These are phyloP conservation scores for Crambe crambe DNA, from an alignment of 37 sponge, comb jelly and placozoan species.

Conservation along the genomic window DNA sequence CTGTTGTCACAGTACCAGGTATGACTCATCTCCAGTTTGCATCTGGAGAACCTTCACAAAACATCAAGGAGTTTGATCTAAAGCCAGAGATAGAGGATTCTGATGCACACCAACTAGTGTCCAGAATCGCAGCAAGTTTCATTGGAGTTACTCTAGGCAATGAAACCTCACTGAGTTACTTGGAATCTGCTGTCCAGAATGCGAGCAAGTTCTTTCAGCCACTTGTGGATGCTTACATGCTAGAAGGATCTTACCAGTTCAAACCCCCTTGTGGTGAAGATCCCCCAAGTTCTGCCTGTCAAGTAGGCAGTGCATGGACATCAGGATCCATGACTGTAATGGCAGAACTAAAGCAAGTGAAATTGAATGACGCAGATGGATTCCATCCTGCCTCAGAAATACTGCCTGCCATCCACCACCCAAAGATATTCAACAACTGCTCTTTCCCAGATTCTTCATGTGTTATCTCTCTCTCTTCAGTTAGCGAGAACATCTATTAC, in stretches of 20 bases:
- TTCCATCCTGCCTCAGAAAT: too few species aligned
- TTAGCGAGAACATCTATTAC: slow-evolving; percentile 65
- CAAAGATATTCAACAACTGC: slow-evolving; percentile 69
- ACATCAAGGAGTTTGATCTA: slow-evolving; percentile 59
- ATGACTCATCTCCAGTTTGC: slow-evolving; percentile 80
- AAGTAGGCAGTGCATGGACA: too few species aligned
- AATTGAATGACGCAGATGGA: too few species aligned
- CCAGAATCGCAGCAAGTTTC: slow-evolving; percentile 30
- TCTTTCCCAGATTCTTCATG: slow-evolving; percentile 36
- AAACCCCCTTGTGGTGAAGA: too few species aligned
- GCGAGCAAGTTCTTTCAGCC: too few species aligned
- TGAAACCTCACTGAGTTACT: too few species aligned
- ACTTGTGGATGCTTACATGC: too few species aligned
- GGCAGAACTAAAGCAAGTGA: too few species aligned
- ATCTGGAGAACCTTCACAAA: slow-evolving; percentile 41
- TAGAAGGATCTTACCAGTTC: too few species aligned
- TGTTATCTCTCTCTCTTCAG: slow-evolving; percentile 37
- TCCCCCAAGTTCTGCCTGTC: too few species aligned
- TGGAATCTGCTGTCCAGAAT: too few species aligned
- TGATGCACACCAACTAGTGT: slow-evolving; percentile 56
- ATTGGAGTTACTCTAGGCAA: slow-evolving; percentile 30
- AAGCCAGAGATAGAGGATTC: slow-evolving; percentile 67
- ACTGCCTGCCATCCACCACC: slow-evolving; percentile 69
- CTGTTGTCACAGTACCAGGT: slow-evolving; percentile 68
- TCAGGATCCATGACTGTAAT: too few species aligned